A percentile compares a stretch with the other conserved stretches of the same genome.
phyloP scores from a whole-genome alignment of 1,140 invertebrate species.

The Brachionus rotundiformis region DNA sequence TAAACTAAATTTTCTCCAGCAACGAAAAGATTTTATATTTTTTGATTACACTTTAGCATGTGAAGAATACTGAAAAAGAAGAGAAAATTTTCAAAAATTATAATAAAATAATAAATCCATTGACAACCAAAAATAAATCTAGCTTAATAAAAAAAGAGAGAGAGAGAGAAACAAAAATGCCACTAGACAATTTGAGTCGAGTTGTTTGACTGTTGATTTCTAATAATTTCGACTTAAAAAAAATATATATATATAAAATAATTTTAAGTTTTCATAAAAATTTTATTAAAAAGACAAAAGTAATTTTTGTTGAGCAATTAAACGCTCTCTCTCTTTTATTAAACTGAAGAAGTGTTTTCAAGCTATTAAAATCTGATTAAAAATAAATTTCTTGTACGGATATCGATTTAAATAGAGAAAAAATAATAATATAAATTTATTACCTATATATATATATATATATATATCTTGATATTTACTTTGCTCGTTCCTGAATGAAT shows the following conservation, averaged over 20 bases:
- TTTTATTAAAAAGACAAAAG: slow-evolving; percentile 39
- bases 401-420: slow-evolving; percentile 30
- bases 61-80: slow-evolving; percentile 40
- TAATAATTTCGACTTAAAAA: slow-evolving; percentile 18
- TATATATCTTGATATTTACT: background rate
- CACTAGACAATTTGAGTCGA: slow-evolving; percentile 37
- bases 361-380: slow-evolving; percentile 43
- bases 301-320: background rate
- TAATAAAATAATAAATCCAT: slow-evolving; percentile 51
- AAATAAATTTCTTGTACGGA: slow-evolving; percentile 37
- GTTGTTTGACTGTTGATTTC: slow-evolving; percentile 26
- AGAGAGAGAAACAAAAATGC: slow-evolving; percentile 41
- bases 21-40: background rate
- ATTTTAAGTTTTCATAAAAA: background rate
- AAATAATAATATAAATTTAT: slow-evolving; percentile 32
- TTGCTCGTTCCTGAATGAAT: background rate
- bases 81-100: slow-evolving; percentile 10
- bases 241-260: background rate
- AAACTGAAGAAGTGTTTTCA: slow-evolving; percentile 39
- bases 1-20: slow-evolving; percentile 6
- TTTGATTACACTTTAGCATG: slow-evolving; percentile 50
- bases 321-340: background rate
- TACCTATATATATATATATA: background rate
- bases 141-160: slow-evolving; percentile 30
- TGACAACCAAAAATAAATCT: slow-evolving; percentile 45